phyloP scores from a whole-genome alignment of 2,888 invertebrate species.

The Ecdyonurus torrentis region DNA sequence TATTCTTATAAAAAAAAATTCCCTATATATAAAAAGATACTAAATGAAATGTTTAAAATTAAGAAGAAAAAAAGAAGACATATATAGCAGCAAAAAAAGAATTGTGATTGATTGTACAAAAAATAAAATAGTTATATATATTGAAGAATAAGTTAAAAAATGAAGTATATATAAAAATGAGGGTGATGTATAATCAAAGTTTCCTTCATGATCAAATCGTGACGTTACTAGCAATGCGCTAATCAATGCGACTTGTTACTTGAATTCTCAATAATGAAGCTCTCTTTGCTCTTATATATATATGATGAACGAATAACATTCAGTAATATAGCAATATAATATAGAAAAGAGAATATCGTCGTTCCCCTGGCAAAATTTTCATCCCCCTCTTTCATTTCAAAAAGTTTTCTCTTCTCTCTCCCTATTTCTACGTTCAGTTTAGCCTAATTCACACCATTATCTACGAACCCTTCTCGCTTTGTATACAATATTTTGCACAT shows the following conservation, averaged over 20 bases:
- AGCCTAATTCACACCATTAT: neutral
- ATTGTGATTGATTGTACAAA: neutral
- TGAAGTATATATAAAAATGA: neutral
- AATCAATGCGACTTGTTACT: conserved; percentile 3
- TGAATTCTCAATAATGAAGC: conserved; percentile 2
- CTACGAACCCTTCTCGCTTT: no score
- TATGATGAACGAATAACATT: no score
- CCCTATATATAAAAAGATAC: no score
- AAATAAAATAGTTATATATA: neutral
- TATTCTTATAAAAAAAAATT: no score
- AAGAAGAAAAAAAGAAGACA: neutral
- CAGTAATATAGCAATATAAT: no score
- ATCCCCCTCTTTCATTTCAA: neutral
- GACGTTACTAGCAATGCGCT: neutral
- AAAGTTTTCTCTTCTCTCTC: neutral
- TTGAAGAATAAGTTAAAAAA: neutral
- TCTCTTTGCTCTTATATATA: no score
- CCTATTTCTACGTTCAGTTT: neutral
- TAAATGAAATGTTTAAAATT: neutral
- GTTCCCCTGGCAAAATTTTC: neutral
- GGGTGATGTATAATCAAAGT: neutral
- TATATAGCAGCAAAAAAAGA: no score
- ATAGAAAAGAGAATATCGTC: no score
- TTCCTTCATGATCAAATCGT: neutral
- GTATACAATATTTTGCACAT: no score